Base-by-base conservation (phyloP, 23 tunicate species). In the Styela plicata region DNA sequence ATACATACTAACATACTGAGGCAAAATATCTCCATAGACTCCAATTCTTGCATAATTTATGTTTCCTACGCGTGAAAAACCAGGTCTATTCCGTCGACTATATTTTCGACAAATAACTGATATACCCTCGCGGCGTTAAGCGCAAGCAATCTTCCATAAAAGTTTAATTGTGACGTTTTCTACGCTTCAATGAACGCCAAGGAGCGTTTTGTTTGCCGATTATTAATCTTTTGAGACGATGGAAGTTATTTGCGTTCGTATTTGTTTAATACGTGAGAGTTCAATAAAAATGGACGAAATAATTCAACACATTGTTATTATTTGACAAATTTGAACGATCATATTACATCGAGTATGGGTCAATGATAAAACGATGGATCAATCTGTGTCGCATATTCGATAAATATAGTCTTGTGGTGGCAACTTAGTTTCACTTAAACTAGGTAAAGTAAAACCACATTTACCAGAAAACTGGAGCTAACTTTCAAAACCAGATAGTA, bases 171-270 rank as follows among this genome's bases (percentile, higher is more conserved):
- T 24, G 70, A 66, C 30, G 31, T 18, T 7, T 18, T 34, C 29
- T 17, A 31, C 77, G 77, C 77, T 29, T 30, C 34, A 71, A 21
- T 3, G 36, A 27, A 26, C 77, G 3, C 35, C 36, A 30, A 71
- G 77, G 77, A 71, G 77, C 34, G 77, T 71, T 71, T 21, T 71
- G 77, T 71, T 71, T 71, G 77, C 37, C 34, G 23, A 30, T 44
- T 5, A 44, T 44, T 5, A 44, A 44, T 44, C 57, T 44, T 44
- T 44, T 44, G 57, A 44, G 13, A 44, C 57, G 57, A 44, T 44
- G 57, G 57, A 44, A 44, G 57, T 44, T 44, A n/a, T 44, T 7
- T 5, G 13, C 57, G 57, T 44, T 5, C 13, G 57, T 44, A 44
- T 44, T 44, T 44, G 57, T 44, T 44, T 44, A 44, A 44, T 44